Conservation (phyloP, 2,113 vertebrate genomes). For the Notarius quadriscutis region DNA sequence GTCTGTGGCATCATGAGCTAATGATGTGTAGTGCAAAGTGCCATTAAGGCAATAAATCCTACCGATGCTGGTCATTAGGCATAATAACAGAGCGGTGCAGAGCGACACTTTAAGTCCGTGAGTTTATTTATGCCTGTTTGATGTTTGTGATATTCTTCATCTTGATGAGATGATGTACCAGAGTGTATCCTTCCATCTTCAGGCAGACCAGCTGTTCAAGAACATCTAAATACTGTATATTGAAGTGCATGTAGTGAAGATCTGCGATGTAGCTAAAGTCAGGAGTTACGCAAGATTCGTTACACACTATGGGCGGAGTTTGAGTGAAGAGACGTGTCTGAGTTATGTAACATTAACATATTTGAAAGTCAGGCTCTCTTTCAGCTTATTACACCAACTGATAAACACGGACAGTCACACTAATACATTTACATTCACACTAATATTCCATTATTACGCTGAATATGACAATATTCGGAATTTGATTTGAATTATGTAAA, state of each 20-base stretch:
- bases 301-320: too few relatives aligned
- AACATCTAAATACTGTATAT: neutral
- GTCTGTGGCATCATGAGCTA: slow-evolving; percentile 55
- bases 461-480: too few relatives aligned
- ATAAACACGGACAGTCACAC: too few relatives aligned
- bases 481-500: too few relatives aligned
- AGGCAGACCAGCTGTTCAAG: neutral
- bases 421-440: too few relatives aligned
- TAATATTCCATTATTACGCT: too few relatives aligned
- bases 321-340: too few relatives aligned
- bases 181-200: neutral
- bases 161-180: slow-evolving; percentile 13
- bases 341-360: too few relatives aligned
- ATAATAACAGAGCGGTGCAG: slow-evolving; percentile 50
- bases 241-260: neutral
- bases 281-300: too few relatives aligned
- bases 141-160: slow-evolving; percentile 14
- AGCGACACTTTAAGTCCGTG: slow-evolving; percentile 32
- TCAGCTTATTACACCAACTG: too few relatives aligned
- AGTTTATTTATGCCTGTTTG: slow-evolving; percentile 47
- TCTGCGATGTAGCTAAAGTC: neutral
- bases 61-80: slow-evolving; percentile 58
- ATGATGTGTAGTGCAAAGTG: slow-evolving; percentile 63
- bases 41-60: slow-evolving; percentile 66
- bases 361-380: too few relatives aligned